Evolutionary conservation across 2,888 invertebrate genomes (phyloP).

Genomic region (Ischnura elegans): DNA sequence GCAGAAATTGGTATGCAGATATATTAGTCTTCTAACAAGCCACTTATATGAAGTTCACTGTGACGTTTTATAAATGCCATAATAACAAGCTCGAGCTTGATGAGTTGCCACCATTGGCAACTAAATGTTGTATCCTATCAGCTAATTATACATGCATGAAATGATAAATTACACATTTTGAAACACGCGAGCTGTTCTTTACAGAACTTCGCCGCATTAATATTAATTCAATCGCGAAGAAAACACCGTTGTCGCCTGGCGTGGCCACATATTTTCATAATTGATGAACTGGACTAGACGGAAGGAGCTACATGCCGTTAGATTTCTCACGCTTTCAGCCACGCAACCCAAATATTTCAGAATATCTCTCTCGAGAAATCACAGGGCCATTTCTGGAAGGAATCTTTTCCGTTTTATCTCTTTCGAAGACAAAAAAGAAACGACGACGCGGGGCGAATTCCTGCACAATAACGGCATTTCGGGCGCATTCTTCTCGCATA

Average conservation of each 20-base stretch:
- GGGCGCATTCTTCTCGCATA: not conserved
- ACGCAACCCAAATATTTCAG: constrained; percentile 18
- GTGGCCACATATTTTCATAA: constrained; percentile 21
- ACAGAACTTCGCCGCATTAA: not conserved
- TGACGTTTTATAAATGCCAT: no score
- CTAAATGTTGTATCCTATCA: no score
- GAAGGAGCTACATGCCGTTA: not conserved
- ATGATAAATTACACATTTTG: no score
- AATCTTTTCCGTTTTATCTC: not conserved
- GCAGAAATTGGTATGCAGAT: no score
- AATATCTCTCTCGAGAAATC: not conserved
- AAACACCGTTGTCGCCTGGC: not conserved
- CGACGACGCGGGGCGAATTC: not conserved
- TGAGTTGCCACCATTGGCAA: no score
- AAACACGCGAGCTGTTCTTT: no score
- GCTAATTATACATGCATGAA: no score
- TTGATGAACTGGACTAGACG: not conserved
- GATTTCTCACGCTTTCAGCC: not conserved
- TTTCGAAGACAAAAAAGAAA: not conserved
- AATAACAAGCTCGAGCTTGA: no score
- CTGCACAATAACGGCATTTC: constrained; percentile 4
- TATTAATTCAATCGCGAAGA: not conserved
- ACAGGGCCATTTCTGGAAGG: not conserved
- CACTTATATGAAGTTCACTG: no score
- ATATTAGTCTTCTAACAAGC: no score